phyloP scores from a whole-genome alignment of 2,113 vertebrate species.

The Carassius carassius region DNA sequence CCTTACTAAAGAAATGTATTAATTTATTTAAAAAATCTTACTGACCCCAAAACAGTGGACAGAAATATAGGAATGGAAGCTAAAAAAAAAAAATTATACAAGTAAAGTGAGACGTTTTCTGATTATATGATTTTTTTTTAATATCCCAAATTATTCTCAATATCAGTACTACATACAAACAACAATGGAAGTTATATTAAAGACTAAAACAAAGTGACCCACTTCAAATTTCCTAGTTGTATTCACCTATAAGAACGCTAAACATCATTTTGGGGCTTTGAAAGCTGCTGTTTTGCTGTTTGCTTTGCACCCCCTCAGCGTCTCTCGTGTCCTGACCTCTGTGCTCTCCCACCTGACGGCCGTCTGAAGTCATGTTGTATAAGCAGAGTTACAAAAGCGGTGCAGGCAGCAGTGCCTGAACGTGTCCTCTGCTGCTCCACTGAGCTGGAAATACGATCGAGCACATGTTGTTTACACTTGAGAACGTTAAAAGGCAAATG shows the following conservation, averaged over 20 bases:
- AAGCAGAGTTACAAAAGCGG: conserved; percentile 12
- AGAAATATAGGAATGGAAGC: neutral
- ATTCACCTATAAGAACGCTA: neutral
- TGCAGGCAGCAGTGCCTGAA: neutral
- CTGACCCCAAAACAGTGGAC: neutral
- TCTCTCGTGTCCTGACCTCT: neutral
- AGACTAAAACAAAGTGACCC: neutral
- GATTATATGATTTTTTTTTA: neutral
- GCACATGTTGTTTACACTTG: conserved; percentile 25
- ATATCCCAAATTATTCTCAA: neutral
- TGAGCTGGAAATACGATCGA: neutral
- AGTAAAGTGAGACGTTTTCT: neutral
- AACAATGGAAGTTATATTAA: neutral
- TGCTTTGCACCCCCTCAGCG: neutral
- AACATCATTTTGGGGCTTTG: neutral
- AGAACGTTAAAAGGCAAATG: neutral
- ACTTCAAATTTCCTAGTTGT: neutral
- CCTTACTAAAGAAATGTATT: neutral
- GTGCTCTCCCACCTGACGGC: neutral
- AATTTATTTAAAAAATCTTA: neutral
- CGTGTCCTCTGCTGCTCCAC: neutral
- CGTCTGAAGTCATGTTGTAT: conserved; percentile 7
- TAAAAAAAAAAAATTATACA: neutral
- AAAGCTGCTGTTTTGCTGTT: neutral
- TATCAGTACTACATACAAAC: neutral